Evolutionary conservation across 2,113 vertebrate species (phyloP).

Genomic region (Dasyurus viverrinus): DNA sequence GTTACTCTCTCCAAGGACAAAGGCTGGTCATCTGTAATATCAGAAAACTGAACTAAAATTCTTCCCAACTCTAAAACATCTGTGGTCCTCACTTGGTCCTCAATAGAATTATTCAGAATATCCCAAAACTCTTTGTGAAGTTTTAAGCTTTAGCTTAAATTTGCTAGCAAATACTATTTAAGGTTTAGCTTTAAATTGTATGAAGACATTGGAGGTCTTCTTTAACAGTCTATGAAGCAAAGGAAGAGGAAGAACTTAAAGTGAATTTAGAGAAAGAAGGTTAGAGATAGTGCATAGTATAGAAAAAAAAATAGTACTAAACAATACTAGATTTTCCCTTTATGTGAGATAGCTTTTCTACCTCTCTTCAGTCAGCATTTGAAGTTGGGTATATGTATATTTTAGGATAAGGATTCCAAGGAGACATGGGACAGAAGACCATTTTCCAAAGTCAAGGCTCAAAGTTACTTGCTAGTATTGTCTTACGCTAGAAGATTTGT

Average conservation of each 20-base stretch:
- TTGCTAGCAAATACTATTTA: neutral
- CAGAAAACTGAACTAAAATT: neutral
- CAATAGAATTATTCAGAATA: neutral
- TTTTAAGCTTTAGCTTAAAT: neutral
- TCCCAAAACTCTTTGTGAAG: neutral
- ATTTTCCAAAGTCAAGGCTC: neutral
- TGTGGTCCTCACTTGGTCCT: neutral
- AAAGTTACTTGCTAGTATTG: neutral
- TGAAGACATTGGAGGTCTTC: neutral
- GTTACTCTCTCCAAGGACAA: neutral
- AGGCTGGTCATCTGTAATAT: neutral
- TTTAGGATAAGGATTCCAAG: neutral
- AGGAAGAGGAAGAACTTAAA: neutral
- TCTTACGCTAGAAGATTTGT: constrained; percentile 30
- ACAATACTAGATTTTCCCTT: neutral
- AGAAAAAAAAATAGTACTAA: neutral
- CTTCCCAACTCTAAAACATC: neutral
- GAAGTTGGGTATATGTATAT: neutral
- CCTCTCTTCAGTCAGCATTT: neutral
- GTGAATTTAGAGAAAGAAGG: neutral
- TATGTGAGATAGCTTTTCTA: neutral
- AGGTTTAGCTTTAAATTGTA: neutral
- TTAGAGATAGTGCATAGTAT: neutral
- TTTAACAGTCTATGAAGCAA: neutral
- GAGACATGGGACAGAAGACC: neutral